phyloP scores from a whole-genome alignment of 2,113 vertebrate species.

The Sinosuthora webbiana region DNA sequence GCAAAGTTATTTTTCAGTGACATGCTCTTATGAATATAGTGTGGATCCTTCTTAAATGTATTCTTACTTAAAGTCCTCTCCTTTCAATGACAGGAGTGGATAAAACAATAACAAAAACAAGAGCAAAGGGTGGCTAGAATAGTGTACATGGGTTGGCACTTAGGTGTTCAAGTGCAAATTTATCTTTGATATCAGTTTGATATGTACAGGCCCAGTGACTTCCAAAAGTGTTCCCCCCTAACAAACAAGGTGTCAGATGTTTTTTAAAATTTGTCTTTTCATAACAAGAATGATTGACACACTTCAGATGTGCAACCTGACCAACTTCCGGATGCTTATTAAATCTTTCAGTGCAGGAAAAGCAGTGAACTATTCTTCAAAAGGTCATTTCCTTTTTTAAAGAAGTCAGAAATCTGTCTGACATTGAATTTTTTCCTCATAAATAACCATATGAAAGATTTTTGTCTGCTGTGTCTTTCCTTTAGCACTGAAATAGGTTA shows the following conservation, averaged over 20 bases:
- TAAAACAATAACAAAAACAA: conserved; percentile 7
- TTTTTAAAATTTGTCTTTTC: conserved; percentile 4
- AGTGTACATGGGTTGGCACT: background rate
- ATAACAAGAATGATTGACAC: conserved; percentile 52
- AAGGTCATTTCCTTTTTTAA: background rate
- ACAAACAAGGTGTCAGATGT: conserved; percentile 2
- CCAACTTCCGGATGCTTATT: background rate
- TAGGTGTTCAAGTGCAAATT: background rate
- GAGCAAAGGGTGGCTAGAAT: background rate
- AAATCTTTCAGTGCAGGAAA: background rate
- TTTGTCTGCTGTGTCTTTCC: background rate
- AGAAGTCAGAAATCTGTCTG: background rate
- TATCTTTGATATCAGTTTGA: background rate
- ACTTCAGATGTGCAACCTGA: conserved; percentile 19
- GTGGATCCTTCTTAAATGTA: background rate
- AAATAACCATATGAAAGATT: background rate
- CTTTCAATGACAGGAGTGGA: background rate
- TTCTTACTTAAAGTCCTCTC: background rate
- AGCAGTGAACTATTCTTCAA: background rate
- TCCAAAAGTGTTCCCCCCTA: background rate
- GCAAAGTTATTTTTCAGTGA: background rate
- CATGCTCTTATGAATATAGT: background rate
- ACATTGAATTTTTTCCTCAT: background rate
- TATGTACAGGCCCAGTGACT: background rate
- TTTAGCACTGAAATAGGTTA: background rate